These are phyloP conservation scores for Chaetodon trifascialis DNA, from an alignment of 2,113 vertebrate genomes.

Conservation along the genomic window DNA sequence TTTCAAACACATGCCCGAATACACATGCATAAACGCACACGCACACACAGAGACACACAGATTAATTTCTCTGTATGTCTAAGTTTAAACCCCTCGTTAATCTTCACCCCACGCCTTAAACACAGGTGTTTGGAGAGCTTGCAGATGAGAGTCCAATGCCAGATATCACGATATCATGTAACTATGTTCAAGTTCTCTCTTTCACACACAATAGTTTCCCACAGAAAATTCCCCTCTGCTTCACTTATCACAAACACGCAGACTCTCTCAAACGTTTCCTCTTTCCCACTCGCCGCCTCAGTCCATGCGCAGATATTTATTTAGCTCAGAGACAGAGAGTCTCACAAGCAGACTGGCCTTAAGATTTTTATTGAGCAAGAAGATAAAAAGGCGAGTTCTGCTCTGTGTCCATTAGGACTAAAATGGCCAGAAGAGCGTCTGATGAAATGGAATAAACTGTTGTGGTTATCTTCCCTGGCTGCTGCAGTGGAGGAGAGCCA, in stretches of 20 bases:
- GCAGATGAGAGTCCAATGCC: constrained; percentile 64
- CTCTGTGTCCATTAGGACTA: constrained; percentile 70
- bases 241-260: constrained; percentile 58
- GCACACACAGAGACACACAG: background rate
- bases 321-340: constrained; percentile 61
- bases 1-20: constrained; percentile 41
- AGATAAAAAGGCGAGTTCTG: constrained; percentile 72
- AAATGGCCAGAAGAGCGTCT: constrained; percentile 68
- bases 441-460: constrained; percentile 78
- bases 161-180: constrained; percentile 70
- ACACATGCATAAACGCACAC: background rate
- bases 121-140: constrained; percentile 78
- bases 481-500: constrained; percentile 38
- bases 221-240: constrained; percentile 49
- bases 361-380: constrained; percentile 72
- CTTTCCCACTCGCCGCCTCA: constrained; percentile 29
- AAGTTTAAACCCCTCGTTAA: constrained; percentile 72
- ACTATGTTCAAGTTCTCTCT: constrained; percentile 30
- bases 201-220: constrained; percentile 56
- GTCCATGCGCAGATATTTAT: constrained; percentile 64
- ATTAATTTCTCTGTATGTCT: constrained; percentile 57
- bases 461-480: constrained; percentile 66
- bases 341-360: constrained; percentile 44
- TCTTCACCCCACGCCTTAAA: constrained; percentile 78
- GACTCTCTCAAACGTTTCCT: background rate